Base-by-base conservation (phyloP, 2,888 invertebrate genomes). In the Dasysyrphus albostriatus region DNA sequence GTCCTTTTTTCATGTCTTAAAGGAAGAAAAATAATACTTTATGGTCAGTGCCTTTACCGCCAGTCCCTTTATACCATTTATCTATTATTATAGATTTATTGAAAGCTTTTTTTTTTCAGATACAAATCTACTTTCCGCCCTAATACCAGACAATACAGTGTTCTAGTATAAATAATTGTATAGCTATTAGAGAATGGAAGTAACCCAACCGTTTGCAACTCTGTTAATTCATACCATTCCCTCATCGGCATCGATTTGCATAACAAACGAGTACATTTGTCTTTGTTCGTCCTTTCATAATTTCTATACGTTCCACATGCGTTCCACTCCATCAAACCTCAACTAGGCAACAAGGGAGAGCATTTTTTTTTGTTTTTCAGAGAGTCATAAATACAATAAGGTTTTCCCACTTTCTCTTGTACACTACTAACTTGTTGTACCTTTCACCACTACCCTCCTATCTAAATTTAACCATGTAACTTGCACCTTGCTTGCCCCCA, bases 391-490 rank as follows among this genome's bases (percentile, higher is more conserved):
- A 81, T 49, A 67, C 37, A 32, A 24, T 24, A 16, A n/a, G 61
- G n/a, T 78, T 78, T 58, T 14, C 47, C 77, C 56, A 81, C 73
- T 82, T 75, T 78, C 77, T 77, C 47, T 69, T 39, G 61, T 72
- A 29, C 83, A 79, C 83, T 83, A 87, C 83, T 82, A 79, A 87
- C 83, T 87, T 87, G 87, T 87, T 87, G 83, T 83, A 61, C 67
- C 5, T 24, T 69, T 9, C 12, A 14, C 37, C 51, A 24, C 9
- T 12, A 24, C 24, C 24, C 78, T 65, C 44, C 12, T 69, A 70
- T 70, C 51, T 72, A 65, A 51, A 37, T 34, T 73, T 78, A 58
- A 47, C 19, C 67, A 81, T 59, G 76, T 74, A 49, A 74, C 74
- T 81, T 78, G 75, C 82, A 82, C 39, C 75, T 65, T 78, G 56